These are phyloP conservation scores for Thymallus thymallus DNA, from an alignment of 2,113 vertebrate species.

Conservation along the genomic window DNA sequence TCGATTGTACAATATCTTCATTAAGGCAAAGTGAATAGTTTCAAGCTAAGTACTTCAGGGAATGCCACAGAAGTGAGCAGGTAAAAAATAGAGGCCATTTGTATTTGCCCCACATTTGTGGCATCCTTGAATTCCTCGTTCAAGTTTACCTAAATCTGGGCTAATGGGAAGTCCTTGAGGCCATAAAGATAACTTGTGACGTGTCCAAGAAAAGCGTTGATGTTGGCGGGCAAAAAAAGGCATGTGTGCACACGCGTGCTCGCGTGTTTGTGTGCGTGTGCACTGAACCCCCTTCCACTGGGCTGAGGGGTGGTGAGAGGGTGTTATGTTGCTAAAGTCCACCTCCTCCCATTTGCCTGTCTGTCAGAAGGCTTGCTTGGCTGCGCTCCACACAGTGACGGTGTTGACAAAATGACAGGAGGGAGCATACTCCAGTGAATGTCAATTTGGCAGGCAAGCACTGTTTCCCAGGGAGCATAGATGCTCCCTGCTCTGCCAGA, in stretches of 20 bases:
- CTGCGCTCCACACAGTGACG: conserved; percentile 69
- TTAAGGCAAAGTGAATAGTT: too few relatives aligned
- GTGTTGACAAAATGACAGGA: conserved; percentile 78
- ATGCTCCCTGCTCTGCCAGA: conserved; percentile 32
- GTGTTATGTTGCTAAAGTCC: conserved; percentile 70
- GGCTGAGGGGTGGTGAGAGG: conserved; percentile 49
- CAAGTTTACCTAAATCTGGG: neutral
- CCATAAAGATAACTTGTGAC: conserved; percentile 39
- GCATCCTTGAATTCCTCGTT: conserved; percentile 36
- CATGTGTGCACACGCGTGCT: conserved; percentile 25
- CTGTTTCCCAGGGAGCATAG: conserved; percentile 51
- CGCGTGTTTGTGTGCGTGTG: conserved; percentile 12
- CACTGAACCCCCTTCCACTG: conserved; percentile 44
- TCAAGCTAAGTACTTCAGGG: neutral
- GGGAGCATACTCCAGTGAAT: conserved; percentile 65
- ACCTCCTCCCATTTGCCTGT: conserved; percentile 70
- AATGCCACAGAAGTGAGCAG: neutral
- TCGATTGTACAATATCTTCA: too few relatives aligned
- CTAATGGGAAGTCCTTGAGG: conserved; percentile 56
- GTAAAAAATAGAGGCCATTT: neutral
- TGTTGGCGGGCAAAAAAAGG: conserved; percentile 14
- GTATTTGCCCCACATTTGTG: conserved; percentile 29
- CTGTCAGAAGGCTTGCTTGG: conserved; percentile 71
- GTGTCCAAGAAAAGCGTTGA: conserved; percentile 4
- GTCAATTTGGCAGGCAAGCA: conserved; percentile 68